phyloP scores from a whole-genome alignment of 2,888 invertebrate species.

The Drosophila mayaguana region DNA sequence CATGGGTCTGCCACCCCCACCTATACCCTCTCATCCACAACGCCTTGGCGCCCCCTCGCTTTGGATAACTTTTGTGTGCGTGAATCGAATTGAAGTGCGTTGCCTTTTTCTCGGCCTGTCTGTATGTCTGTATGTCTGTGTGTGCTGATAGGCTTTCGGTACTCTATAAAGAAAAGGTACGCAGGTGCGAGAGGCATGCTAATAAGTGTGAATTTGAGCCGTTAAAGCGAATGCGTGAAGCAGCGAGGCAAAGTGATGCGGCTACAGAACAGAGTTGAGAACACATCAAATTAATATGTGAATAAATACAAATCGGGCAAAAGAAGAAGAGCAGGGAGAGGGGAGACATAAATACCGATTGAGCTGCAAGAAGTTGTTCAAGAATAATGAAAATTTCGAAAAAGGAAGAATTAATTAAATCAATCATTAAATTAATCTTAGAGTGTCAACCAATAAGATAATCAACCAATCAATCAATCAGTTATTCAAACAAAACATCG shows the following conservation, averaged over 20 bases:
- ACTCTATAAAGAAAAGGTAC: slow-evolving; percentile 20
- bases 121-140: slow-evolving; percentile 30
- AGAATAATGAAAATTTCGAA: too few relatives aligned
- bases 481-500: too few relatives aligned
- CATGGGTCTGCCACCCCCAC: background rate
- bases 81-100: slow-evolving; percentile 43
- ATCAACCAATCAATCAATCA: background rate
- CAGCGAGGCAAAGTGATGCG: slow-evolving; percentile 9
- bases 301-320: background rate
- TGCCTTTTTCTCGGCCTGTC: slow-evolving; percentile 15
- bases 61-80: slow-evolving; percentile 27
- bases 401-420: too few relatives aligned
- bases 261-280: background rate
- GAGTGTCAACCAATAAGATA: too few relatives aligned
- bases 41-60: background rate
- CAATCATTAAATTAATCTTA: background rate
- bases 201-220: slow-evolving; percentile 42
- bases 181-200: slow-evolving; percentile 28
- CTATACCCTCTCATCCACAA: background rate
- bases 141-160: slow-evolving; percentile 40
- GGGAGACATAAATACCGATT: background rate
- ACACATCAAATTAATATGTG: background rate
- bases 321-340: background rate
- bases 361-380: background rate
- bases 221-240: slow-evolving; percentile 7